Percentiles rank a stretch among this genome's conserved stretches.
phyloP scores from a whole-genome alignment of 1,140 invertebrate species.

The Bombus soroeensis region DNA sequence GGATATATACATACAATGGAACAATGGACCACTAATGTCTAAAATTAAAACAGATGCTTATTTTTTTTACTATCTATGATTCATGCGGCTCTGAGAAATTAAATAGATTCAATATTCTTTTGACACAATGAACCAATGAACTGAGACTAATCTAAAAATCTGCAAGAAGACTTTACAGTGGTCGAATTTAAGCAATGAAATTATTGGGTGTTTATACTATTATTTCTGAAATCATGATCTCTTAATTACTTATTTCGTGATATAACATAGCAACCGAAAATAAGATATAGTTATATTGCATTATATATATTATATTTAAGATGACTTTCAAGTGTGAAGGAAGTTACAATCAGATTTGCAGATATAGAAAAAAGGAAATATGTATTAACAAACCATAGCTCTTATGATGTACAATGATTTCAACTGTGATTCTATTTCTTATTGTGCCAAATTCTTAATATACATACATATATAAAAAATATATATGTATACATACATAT shows the following conservation, averaged over 20 bases:
- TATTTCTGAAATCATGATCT: conserved; percentile 45
- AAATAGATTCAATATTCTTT: conserved; percentile 59
- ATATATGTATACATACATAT: conserved; percentile 54
- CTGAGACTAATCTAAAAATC: conserved; percentile 53
- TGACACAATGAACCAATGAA: conserved; percentile 43
- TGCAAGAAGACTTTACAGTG: conserved; percentile 43
- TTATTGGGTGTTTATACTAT: conserved; percentile 37
- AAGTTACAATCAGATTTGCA: conserved; percentile 51
- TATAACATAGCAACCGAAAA: conserved; percentile 18
- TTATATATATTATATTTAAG: conserved; percentile 36
- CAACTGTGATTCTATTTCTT: conserved; percentile 82
- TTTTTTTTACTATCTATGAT: conserved; percentile 75
- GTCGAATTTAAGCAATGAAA: conserved; percentile 34
- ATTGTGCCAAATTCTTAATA: conserved; percentile 78
- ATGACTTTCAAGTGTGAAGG: conserved; percentile 46
- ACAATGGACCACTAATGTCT: conserved; percentile 74
- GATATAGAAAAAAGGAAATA: conserved; percentile 47
- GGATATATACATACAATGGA: conserved; percentile 68
- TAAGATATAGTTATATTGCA: conserved; percentile 39
- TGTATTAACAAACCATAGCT: conserved; percentile 68
- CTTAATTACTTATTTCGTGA: conserved; percentile 42
- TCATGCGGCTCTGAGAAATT: conserved; percentile 60
- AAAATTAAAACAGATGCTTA: conserved; percentile 73
- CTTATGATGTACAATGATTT: conserved; percentile 81
- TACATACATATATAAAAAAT: conserved; percentile 54